Evolutionary conservation across 53 echinoderm and acorn worm genomes (phyloP), one percentile per base, ranked within the genome.

Genomic region (Holothuria leucospilota): DNA sequence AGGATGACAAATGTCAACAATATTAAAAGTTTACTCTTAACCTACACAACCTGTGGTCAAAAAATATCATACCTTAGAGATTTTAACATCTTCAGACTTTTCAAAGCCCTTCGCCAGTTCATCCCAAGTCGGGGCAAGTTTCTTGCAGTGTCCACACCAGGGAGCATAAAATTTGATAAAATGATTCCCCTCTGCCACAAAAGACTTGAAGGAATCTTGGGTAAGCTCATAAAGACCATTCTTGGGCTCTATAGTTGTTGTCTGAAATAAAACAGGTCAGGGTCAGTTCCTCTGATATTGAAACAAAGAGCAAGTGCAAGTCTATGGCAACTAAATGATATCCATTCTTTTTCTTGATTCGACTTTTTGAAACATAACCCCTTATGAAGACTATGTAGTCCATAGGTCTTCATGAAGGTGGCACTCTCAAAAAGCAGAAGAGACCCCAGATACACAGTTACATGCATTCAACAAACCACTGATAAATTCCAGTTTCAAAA

Each of bases 201-300:
- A 89, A 39, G 71, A 71, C 71, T 93, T 90, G 80, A 93, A 93
- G 39, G 62, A 87, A n/a, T 39, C 71, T 28, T 75, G 61, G 11
- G 93, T 93, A 16, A 93, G 89, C 60, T 93, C 93, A 74, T 93
- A 95, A 63, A 97, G 89, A 28, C 92, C 92, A 40, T 96, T 63
- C 42, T 94, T 93, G 60, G 92, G 90, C 28, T 84, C 82, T 12
- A 75, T 64, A 51, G 82, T 16, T 21, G 83, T 64, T 14, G 83
- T 53, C 84, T 89, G 69, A 30, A 51, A 61, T 12, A 46, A 40
- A 52, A 20, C 20, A 63, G 20, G 15, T 16, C 8, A 56, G 8
- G 46, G 56, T 56, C 18, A 56, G 18, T 56, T 56, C 18, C 8
- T 18, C 18, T 56, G 18, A 68, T 68, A 14, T 0, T 14, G 11